Evolutionary conservation across 37 sponge, comb jelly and placozoan genomes (phyloP).

Genomic region (Agelas oroides): DNA sequence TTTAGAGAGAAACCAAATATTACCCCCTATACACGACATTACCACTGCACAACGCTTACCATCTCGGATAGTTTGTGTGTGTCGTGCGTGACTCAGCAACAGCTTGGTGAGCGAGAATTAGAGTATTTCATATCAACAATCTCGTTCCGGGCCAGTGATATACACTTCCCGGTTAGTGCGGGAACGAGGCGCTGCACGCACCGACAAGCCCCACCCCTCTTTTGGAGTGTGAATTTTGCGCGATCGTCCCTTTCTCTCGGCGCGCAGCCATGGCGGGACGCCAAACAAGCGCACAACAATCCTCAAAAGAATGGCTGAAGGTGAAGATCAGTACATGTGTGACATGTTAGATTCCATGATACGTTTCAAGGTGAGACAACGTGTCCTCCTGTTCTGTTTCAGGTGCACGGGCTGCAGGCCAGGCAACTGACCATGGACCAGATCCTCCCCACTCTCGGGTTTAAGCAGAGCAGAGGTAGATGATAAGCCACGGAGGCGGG

Average conservation of each 20-base stretch:
- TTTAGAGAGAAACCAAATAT: no score
- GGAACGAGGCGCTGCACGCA: neutral
- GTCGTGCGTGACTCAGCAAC: conserved; percentile 1
- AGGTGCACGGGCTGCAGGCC: conserved; percentile 61
- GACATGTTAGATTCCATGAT: no score
- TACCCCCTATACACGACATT: no score
- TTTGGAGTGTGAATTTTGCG: neutral
- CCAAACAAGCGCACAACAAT: conserved; percentile 20
- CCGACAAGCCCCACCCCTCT: conserved; percentile 25
- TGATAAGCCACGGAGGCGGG: neutral
- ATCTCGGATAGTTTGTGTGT: no score
- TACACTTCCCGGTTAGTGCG: no score
- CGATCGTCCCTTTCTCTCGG: no score
- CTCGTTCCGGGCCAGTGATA: no score
- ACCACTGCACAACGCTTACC: no score
- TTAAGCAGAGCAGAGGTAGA: conserved; percentile 60
- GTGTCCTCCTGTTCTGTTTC: neutral
- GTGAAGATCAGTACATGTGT: conserved; percentile 8
- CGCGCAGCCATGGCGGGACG: neutral
- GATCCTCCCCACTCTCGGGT: conserved; percentile 67
- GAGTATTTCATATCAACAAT: neutral
- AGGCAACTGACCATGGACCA: conserved; percentile 49
- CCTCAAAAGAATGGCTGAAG: conserved; percentile 63
- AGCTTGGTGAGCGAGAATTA: neutral
- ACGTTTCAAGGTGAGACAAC: no score